Percentiles rank a stretch among this genome's conserved stretches.
phyloP scores from a whole-genome alignment of 1,140 invertebrate genomes.

The Stegodyphus mimosarum region DNA sequence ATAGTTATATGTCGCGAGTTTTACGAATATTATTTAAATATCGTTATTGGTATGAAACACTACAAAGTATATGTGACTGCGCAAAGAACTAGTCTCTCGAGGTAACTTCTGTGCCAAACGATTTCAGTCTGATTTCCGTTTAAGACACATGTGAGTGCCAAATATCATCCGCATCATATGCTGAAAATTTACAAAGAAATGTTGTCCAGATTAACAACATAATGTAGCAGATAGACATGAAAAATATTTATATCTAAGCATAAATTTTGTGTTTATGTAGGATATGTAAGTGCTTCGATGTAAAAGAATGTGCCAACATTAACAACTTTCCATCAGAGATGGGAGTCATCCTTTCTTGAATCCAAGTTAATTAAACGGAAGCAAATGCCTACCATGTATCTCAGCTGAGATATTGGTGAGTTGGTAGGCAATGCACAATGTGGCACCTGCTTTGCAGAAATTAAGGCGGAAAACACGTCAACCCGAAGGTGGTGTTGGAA shows the following conservation, averaged over 20 bases:
- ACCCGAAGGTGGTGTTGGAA: conserved; percentile 17
- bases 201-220: not conserved
- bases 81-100: not conserved
- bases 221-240: conserved; percentile 6
- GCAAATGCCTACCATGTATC: too few relatives aligned
- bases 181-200: not conserved
- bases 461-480: conserved; percentile 42
- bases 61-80: not conserved
- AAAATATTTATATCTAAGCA: conserved; percentile 42
- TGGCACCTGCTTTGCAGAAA: conserved; percentile 28
- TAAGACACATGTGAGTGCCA: not conserved
- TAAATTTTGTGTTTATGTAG: conserved; percentile 27
- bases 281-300: conserved; percentile 59
- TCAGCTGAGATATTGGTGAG: too few relatives aligned
- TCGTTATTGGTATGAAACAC: not conserved
- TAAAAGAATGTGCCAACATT: conserved; percentile 26
- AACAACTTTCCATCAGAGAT: not conserved
- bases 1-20: too few relatives aligned
- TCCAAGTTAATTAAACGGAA: too few relatives aligned
- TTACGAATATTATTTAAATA: too few relatives aligned
- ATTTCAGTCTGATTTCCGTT: too few relatives aligned
- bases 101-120: not conserved
- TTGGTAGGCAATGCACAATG: conserved; percentile 12
- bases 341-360: too few relatives aligned
- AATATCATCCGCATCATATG: not conserved